A percentile compares a stretch with the other conserved stretches of the same genome.
phyloP scores from a whole-genome alignment of 1,140 invertebrate genomes.

The Teleopsis dalmanni region DNA sequence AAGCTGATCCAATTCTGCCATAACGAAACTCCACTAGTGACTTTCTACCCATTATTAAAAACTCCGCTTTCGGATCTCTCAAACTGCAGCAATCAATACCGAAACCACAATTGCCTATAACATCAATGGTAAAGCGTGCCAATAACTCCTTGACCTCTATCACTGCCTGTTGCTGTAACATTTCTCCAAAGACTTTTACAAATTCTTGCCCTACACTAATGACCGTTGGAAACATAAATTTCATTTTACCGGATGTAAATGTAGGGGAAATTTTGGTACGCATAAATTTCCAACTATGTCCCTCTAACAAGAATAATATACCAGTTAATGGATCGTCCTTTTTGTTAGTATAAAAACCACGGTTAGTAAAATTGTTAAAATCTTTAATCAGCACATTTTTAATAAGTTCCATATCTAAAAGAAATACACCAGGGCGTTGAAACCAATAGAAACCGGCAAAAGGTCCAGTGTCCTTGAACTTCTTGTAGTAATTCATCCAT shows the following conservation, averaged over 20 bases:
- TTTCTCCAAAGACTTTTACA: slow-evolving; percentile 1
- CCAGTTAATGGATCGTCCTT: slow-evolving; percentile 46
- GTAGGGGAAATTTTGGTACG: slow-evolving; percentile 52
- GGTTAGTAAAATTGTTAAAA: slow-evolving; percentile 48
- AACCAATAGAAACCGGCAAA: slow-evolving; percentile 31
- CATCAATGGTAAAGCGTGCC: slow-evolving; percentile 37
- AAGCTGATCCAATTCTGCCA: not conserved
- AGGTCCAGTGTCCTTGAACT: slow-evolving; percentile 33
- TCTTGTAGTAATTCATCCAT: slow-evolving; percentile 22
- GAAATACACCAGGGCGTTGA: not conserved
- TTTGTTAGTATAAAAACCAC: slow-evolving; percentile 45
- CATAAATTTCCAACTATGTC: slow-evolving; percentile 51
- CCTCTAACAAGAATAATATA: slow-evolving; percentile 46
- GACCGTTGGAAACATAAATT: slow-evolving; percentile 44
- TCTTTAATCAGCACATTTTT: slow-evolving; percentile 51
- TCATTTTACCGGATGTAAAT: slow-evolving; percentile 53
- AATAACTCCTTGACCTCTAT: slow-evolving; percentile 32
- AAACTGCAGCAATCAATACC: slow-evolving; percentile 54
- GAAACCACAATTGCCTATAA: slow-evolving; percentile 57
- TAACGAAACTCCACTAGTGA: slow-evolving; percentile 19
- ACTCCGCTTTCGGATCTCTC: slow-evolving; percentile 48
- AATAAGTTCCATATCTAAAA: slow-evolving; percentile 28
- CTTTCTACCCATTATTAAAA: slow-evolving; percentile 39
- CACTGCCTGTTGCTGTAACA: slow-evolving; percentile 5
- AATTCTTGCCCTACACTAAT: slow-evolving; percentile 4